These are phyloP conservation scores for Arctocebus calabarensis DNA, from an alignment of 2,797 vertebrate genomes.

Conservation along the genomic window DNA sequence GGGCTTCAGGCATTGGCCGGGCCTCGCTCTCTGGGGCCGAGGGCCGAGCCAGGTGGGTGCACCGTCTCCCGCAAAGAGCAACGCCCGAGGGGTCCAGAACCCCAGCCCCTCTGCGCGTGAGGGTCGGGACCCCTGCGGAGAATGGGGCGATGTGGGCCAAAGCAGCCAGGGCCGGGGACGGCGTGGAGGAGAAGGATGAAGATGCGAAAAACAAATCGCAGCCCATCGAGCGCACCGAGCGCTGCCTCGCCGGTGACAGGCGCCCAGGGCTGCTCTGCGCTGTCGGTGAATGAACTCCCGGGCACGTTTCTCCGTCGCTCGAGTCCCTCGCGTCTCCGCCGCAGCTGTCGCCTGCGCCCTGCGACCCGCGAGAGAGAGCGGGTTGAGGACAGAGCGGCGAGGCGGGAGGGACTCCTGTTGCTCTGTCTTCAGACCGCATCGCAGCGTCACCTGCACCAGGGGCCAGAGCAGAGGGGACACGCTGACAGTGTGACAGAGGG, in stretches of 20 bases:
- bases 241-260: neutral
- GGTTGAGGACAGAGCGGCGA: neutral
- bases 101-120: neutral
- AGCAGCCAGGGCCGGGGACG: neutral
- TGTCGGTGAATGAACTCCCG: slow-evolving; percentile 71
- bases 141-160: neutral
- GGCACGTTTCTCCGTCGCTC: slow-evolving; percentile 43
- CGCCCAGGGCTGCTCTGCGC: slow-evolving; percentile 11
- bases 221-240: neutral
- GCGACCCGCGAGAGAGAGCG: neutral
- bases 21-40: neutral
- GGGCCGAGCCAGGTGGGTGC: slow-evolving; percentile 27
- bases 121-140: neutral
- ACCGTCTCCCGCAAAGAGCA: neutral
- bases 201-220: neutral
- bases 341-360: neutral
- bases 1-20: neutral
- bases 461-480: neutral
- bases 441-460: neutral
- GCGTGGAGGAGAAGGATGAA: slow-evolving; percentile 17
- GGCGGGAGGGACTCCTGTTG: slow-evolving; percentile 69
- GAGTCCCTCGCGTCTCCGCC: neutral
- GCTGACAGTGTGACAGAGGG: neutral
- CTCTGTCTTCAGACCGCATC: neutral
- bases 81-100: neutral